Conservation (phyloP, 2,888 invertebrate species). For the Drosophila dives region DNA sequence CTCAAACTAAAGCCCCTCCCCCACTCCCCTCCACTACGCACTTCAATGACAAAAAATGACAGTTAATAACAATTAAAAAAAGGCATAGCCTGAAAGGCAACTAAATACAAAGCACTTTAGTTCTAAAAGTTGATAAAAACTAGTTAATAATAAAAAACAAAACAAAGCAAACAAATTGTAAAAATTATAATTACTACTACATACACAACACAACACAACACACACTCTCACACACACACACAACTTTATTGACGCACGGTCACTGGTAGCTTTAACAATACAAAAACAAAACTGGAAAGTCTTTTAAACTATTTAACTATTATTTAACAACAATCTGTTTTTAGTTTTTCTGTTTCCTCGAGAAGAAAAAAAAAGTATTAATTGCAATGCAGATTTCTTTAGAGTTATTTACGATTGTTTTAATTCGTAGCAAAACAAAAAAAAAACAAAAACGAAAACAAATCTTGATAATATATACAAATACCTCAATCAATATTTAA, state of each 20-base stretch:
- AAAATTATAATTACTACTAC: constrained; percentile 20
- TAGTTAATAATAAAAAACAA: constrained; percentile 16
- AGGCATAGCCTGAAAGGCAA: constrained; percentile 51
- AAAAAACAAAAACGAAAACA: constrained; percentile 12
- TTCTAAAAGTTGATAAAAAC: constrained; percentile 19
- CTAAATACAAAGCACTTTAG: constrained; percentile 34
- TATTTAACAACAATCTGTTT: constrained; percentile 10
- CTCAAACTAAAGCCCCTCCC: background rate
- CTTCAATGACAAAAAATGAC: constrained; percentile 11
- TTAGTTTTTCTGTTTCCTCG: constrained; percentile 8
- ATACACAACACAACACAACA: constrained; percentile 4
- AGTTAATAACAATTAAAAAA: constrained; percentile 23
- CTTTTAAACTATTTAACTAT: constrained; percentile 14
- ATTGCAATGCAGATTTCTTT: constrained; percentile 23
- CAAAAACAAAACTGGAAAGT: constrained; percentile 26
- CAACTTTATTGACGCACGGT: constrained; percentile 29
- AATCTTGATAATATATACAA: constrained; percentile 14
- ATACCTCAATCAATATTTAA: constrained; percentile 50
- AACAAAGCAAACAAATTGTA: constrained; percentile 23
- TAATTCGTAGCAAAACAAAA: constrained; percentile 12
- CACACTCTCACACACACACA: background rate
- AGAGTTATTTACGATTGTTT: constrained; percentile 17
- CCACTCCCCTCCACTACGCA: too few species aligned
- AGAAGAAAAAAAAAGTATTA: constrained; percentile 22
- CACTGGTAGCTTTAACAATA: constrained; percentile 47